phyloP scores from a whole-genome alignment of 2,113 vertebrate genomes.

The Mionectes macconnelli region DNA sequence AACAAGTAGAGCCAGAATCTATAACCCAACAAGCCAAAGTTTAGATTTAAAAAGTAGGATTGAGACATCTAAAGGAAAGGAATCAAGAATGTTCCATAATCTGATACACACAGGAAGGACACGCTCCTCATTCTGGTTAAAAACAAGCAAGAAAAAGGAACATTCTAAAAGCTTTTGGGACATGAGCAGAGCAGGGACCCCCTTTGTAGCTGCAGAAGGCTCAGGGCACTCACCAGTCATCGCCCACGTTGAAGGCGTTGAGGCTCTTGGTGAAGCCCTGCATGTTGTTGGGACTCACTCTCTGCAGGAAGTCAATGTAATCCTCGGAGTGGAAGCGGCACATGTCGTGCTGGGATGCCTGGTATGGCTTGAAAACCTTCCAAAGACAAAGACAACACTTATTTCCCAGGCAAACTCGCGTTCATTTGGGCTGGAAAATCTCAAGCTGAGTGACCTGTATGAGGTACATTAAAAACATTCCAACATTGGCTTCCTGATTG shows the following conservation, averaged over 20 bases:
- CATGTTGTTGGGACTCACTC: conserved; percentile 98
- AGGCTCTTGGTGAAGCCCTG: conserved; percentile 99
- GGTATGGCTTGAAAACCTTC: conserved; percentile 97
- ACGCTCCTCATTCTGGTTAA: accelerated
- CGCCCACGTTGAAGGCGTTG: conserved; percentile 96
- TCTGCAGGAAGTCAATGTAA: conserved; percentile 98
- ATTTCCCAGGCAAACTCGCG: accelerated
- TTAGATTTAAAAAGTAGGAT: background rate
- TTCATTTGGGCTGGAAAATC: background rate
- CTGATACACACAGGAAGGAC: background rate
- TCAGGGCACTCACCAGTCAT: conserved; percentile 87
- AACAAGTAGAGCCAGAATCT: background rate
- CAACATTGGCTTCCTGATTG: accelerated
- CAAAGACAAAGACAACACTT: conserved; percentile 2
- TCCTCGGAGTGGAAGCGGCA: conserved; percentile 98
- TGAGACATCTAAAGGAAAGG: background rate
- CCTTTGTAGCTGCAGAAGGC: accelerated
- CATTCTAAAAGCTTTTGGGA: background rate
- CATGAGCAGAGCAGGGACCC: background rate
- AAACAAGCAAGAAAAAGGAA: background rate
- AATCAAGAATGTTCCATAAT: background rate
- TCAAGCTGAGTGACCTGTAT: accelerated
- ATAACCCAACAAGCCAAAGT: background rate
- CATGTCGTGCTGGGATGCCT: conserved; percentile 98
- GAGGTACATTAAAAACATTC: background rate